Base-by-base conservation (phyloP, 2,888 invertebrate species). In the Tetranychus truncatus region DNA sequence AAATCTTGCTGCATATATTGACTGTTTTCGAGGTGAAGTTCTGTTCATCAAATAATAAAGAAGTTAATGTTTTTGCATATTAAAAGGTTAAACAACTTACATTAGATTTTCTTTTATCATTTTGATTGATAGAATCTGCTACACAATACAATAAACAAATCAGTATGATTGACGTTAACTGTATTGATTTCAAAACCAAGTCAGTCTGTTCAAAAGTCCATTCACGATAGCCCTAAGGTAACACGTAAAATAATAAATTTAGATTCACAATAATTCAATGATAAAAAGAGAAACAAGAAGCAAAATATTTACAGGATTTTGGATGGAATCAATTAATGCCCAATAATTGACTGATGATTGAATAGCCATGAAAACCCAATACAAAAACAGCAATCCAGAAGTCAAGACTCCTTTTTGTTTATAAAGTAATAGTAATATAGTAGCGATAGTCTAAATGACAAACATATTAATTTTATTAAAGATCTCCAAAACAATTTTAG, bases 341-440 rank as follows among this genome's bases (percentile, higher is more conserved):
- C 20, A 24, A 67, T 66, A 55, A 20, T 73, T 45, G n/a, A 72
- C 24, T 34, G 46, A 8, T 4, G 67, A 21, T 9, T 11, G 8
- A n/a, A 67, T 67, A 18, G 3, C 20, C 24, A 67, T 21, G 8
- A 67, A n/a, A n/a, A 24, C 1, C 95, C 95, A 96, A 84, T 95
- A 95, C 78, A 93, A 84, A 83, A 94, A 95, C 76, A 93, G 85
- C 74, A 91, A 86, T 5, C 95, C 96, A 4, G 96, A 95, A 18
- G 93, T 90, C 80, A 91, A 87, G 81, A 92, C 87, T 21, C 96
- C 96, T 84, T 88, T 87, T 82, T 88, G 89, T 80, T 89, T 88
- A 82, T 95, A 15, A 55, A 15, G 15, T 15, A 55, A 15, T 15
- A 55, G 11, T 15, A 55, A 15, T 2, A 55, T 15, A 5, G 55